phyloP scores from a whole-genome alignment of 2,797 vertebrate species.

The Phrynocephalus vlangalii region DNA sequence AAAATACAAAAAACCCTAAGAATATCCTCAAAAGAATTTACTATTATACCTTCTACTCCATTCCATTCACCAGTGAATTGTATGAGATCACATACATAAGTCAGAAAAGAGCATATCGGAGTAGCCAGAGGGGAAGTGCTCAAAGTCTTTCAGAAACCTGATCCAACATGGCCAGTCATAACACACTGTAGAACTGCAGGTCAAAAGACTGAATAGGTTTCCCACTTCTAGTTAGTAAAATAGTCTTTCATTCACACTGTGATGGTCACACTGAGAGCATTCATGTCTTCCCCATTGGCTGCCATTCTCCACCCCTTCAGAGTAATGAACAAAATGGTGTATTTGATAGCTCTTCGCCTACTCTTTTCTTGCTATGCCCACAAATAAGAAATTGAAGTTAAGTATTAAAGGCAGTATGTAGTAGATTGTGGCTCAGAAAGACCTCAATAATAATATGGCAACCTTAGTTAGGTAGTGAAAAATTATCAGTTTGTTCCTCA shows the following conservation, averaged over 20 bases:
- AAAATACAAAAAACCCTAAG: no score
- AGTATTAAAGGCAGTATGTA: constrained; percentile 32
- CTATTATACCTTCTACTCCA: no score
- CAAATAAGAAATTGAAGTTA: constrained; percentile 44
- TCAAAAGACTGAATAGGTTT: neutral
- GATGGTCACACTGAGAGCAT: constrained; percentile 13
- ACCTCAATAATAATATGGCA: constrained; percentile 24
- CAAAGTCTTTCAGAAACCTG: no score
- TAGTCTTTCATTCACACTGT: neutral
- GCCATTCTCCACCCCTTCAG: neutral
- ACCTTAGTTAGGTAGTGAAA: constrained; percentile 37
- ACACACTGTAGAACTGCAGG: no score
- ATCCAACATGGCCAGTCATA: no score
- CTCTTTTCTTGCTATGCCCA: constrained; percentile 3
- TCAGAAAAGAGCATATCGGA: no score
- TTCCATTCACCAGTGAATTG: no score
- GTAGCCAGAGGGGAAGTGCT: no score
- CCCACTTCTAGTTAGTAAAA: neutral
- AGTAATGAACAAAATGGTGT: neutral
- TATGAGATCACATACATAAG: no score
- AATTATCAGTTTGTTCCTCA: constrained; percentile 35
- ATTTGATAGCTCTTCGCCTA: constrained; percentile 16
- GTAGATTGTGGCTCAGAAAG: constrained; percentile 24
- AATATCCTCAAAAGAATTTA: no score
- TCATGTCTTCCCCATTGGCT: neutral